phyloP scores from a whole-genome alignment of 2,113 vertebrate species.

The Callospermophilus lateralis region DNA sequence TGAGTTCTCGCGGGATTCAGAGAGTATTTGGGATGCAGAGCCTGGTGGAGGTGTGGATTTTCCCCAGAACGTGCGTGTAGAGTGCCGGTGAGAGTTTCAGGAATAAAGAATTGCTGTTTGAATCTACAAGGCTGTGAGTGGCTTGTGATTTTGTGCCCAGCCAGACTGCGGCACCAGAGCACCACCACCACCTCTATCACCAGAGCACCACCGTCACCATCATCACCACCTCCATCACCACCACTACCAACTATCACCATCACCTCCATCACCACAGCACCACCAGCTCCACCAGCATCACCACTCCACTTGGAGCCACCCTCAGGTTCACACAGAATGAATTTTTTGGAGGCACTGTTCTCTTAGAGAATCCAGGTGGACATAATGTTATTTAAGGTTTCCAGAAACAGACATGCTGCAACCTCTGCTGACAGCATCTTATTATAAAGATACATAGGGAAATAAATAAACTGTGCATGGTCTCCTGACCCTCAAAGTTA shows the following conservation, averaged over 20 bases:
- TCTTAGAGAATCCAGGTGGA: not conserved
- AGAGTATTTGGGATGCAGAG: too few relatives aligned
- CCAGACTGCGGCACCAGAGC: too few relatives aligned
- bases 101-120: too few relatives aligned
- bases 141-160: too few relatives aligned
- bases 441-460: not conserved
- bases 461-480: not conserved
- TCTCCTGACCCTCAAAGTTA: not conserved
- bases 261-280: accelerated
- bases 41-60: too few relatives aligned
- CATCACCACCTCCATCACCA: accelerated
- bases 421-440: not conserved
- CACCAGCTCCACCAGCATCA: accelerated
- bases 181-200: accelerated
- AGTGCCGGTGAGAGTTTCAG: too few relatives aligned
- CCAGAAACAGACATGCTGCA: not conserved
- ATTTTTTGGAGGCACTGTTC: not conserved
- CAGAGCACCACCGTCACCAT: accelerated
- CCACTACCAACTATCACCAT: accelerated
- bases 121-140: too few relatives aligned
- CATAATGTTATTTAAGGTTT: not conserved
- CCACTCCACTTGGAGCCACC: not conserved
- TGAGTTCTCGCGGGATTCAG: too few relatives aligned
- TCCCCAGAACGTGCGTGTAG: too few relatives aligned
- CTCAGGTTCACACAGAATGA: too few relatives aligned